These are phyloP conservation scores for Calcarius lapponicus DNA, from an alignment of 2,797 vertebrate genomes.

Conservation along the genomic window DNA sequence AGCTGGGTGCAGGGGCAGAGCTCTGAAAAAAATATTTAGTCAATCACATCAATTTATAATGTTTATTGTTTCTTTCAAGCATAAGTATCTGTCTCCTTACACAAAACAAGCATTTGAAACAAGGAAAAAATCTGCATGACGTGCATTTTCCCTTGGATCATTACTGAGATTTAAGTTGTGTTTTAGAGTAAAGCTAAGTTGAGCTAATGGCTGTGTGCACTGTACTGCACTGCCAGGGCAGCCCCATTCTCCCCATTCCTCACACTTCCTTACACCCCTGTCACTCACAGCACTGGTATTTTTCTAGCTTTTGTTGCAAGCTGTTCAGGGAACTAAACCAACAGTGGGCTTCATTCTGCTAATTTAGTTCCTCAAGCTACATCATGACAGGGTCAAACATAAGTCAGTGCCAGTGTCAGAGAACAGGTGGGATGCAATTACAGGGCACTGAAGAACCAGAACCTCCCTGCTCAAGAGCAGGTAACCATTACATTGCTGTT, in stretches of 20 bases:
- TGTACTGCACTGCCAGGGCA: background rate
- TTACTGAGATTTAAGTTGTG: background rate
- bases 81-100: background rate
- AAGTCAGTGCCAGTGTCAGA: background rate
- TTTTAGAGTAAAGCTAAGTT: background rate
- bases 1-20: constrained; percentile 76
- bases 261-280: background rate
- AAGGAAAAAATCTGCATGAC: background rate
- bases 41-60: background rate
- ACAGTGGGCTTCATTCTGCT: background rate
- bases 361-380: background rate
- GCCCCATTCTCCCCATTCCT: background rate
- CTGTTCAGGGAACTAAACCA: background rate
- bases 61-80: background rate
- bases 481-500: background rate
- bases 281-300: background rate
- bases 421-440: background rate
- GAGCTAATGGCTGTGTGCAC: background rate
- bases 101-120: background rate
- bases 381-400: background rate
- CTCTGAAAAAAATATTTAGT: constrained; percentile 80
- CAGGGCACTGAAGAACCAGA: background rate
- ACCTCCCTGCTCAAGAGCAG: background rate
- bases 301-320: background rate
- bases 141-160: background rate